A percentile compares a stretch with the other conserved stretches of the same genome.
Evolutionary conservation across 2,797 vertebrate genomes (phyloP).

Genomic region (Sylvilagus floridanus): DNA sequence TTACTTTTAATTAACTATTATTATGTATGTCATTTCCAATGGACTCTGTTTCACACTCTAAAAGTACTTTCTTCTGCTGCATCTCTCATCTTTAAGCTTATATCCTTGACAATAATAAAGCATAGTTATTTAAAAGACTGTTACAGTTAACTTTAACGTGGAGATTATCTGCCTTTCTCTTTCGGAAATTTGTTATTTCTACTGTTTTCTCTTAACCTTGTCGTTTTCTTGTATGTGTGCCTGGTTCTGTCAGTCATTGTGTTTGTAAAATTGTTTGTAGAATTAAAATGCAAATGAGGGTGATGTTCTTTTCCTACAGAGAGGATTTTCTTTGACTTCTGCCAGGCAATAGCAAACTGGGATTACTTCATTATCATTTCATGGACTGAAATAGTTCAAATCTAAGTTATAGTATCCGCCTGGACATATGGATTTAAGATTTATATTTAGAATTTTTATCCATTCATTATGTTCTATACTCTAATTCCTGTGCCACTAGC

Average conservation of each 20-base stretch:
- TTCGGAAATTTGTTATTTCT: background rate
- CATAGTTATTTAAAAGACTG: background rate
- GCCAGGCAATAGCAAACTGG: background rate
- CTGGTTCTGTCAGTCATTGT: background rate
- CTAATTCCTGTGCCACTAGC: background rate
- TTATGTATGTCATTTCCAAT: background rate
- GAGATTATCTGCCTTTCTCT: background rate
- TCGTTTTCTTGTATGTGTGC: background rate
- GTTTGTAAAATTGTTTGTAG: background rate
- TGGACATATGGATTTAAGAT: background rate
- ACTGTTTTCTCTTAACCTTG: background rate
- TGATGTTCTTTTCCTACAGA: background rate
- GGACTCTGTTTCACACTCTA: background rate
- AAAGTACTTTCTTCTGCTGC: background rate
- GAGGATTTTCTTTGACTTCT: background rate
- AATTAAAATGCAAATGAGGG: background rate
- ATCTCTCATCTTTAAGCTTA: background rate
- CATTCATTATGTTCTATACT: background rate
- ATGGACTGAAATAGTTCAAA: background rate
- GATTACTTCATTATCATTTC: background rate
- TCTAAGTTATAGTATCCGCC: background rate
- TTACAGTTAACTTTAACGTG: background rate
- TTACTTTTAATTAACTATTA: background rate
- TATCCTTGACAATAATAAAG: background rate
- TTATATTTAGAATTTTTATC: background rate